Base-by-base conservation (phyloP, 1,140 invertebrate species). In the Hypothenemus hampei region DNA sequence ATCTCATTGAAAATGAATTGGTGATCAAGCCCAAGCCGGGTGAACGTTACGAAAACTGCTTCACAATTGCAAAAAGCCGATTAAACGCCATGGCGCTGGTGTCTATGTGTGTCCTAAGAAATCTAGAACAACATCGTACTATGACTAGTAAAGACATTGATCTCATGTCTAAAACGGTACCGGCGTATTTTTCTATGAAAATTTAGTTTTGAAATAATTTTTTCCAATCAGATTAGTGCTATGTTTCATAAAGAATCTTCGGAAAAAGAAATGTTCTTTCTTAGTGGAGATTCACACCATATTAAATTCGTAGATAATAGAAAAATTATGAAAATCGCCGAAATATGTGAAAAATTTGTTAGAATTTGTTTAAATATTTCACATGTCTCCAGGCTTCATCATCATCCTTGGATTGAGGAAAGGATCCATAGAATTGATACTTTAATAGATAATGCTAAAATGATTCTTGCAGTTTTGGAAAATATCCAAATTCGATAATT, bases 31-130 rank as follows among this genome's bases (percentile, higher is more conserved):
- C 59, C 3, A 61, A 58, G 56, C 35, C 45, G 4, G 56, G 52
- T 11, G 59, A 58, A 23, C 31, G 60, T 20, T 62, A 58, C 18
- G 47, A 52, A 6, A 49, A 62, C 11, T 51, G 47, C 19, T 22
- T 58, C 18, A 53, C 47, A 4, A 13, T 62, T 10, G 8, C 56
- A 2, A 56, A 52, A 49, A 47, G 20, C 35, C 40, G 46, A 53
- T 23, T 58, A 31, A 26, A 54, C n/a, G 43, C 23, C n/a, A 58
- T 58, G 56, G 43, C 47, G 18, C 52, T 58, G 26, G 23, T 58
- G 11, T 22, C 49, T 10, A 51, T 41, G 24, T 52, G 47, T 22
- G 41, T 58, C 1, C 22, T 58, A 15, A 11, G 49, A 3, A 58
- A 58, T 13, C 7, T 22, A 18, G 40, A 58, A 22, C 4, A 11